Base-by-base conservation (phyloP, 2,113 vertebrate genomes). In the Hydropotes inermis region DNA sequence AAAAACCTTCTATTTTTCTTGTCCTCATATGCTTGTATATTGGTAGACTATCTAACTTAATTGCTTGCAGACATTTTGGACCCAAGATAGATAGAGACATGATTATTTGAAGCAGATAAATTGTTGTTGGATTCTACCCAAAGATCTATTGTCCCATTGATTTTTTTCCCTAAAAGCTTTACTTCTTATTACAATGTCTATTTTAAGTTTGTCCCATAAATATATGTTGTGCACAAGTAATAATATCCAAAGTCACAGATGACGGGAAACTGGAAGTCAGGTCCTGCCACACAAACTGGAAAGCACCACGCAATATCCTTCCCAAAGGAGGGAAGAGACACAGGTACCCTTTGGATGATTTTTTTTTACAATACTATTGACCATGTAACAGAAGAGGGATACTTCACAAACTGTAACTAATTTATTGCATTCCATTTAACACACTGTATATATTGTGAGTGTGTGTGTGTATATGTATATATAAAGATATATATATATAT, bases 151-250 rank as follows among this genome's bases (percentile, higher is more conserved):
- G 94, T 39, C 27, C 64, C n/a, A 91, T 21, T 92, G 61, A 96
- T 64, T 84, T 97, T 97, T 58, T 55, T 81, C 54, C 8, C 85
- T 55, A 14, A 91, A 94, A 94, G 36, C 47, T 64, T 96, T 28
- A 55, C 13, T 61, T 96, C 45, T 93, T 94, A 92, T 96, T 91
- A 86, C 50, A 88, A 79, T 81, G 27, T 84, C 94, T 83, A 14
- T 67, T 93, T 98, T 70, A 45, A 92, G 76, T 90, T 88, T 47
- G 19, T 60, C 33, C 47, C 55, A 36, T 89, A 93, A 93, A 50
- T 45, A 97, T 47, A 79, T 78, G 92, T 97, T 96, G 76, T 94
- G 82, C 60, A 78, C 86, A 78, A 43, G 19, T 84, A 76, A 74
- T 92, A 96, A 93, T 36, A 82, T 50, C 21, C 27, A 61, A 95